Evolutionary conservation across 2,888 invertebrate species (phyloP), one percentile per base, ranked within the genome.

Genomic region (Clostera curtula): DNA sequence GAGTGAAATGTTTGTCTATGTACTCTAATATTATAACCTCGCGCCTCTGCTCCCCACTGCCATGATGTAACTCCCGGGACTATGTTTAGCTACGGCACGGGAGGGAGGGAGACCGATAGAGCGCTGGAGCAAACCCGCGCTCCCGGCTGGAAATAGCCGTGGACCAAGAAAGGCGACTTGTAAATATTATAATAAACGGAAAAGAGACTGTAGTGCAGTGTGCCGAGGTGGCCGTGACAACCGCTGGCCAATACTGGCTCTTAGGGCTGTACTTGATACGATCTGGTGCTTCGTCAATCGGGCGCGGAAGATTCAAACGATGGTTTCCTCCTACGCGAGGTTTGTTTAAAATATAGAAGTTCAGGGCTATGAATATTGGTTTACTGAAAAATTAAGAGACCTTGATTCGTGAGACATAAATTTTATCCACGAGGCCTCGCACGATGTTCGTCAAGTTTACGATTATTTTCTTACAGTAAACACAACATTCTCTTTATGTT

Each of bases 161-260:
- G 73, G 79, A 66, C 86, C 86, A 86, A 87, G 86, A 86, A 87
- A 86, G 86, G 86, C 80, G 85, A 80, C 68, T 76, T 69, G 72
- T 79, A 76, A 77, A 83, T 82, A 82, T 80, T 84, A 77, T 82
- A 80, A 80, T 80, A 80, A 82, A 77, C 82, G 70, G 76, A 71
- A 75, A 79, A 80, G 60, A 58, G 56, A 56, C 58, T 62, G 71
- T 83, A 64, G 84, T 85, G 85, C 85, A 83, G 84, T 85, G 85
- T 85, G 85, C 84, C 83, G 79, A 74, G 55, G 55, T 66, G 74
- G 62, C 70, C 67, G 51, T 70, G 70, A 68, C 63, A 58, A 56
- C 40, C 48, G 66, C 53, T 54, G 53, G 34, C 50, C 60, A 53
- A 63, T 62, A 58, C 54, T 54, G 39, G 50, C 60, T 65, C 68